phyloP scores from a whole-genome alignment of 2,113 vertebrate genomes.

The Coptodon rendalli region DNA sequence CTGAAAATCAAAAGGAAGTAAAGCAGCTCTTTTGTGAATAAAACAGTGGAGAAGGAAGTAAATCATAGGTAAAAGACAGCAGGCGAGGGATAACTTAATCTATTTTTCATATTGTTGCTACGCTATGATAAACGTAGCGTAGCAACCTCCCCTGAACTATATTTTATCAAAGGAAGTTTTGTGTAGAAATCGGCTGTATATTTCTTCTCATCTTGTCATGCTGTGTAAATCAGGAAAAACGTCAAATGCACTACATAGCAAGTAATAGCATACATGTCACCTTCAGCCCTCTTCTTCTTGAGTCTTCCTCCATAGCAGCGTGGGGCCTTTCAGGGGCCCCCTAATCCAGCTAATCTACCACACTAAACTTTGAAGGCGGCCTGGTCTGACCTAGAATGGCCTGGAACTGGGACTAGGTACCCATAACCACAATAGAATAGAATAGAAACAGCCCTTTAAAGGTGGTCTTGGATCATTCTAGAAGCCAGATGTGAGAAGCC shows the following conservation, averaged over 20 bases:
- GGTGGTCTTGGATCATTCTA: background rate
- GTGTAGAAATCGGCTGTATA: background rate
- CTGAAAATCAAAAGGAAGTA: slow-evolving; percentile 18
- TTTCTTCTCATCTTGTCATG: background rate
- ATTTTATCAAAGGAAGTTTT: background rate
- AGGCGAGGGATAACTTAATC: background rate
- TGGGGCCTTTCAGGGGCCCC: slow-evolving; percentile 86
- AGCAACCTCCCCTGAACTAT: background rate
- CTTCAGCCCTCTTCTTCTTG: slow-evolving; percentile 78
- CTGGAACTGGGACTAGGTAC: slow-evolving; percentile 52
- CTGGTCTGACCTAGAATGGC: slow-evolving; percentile 69
- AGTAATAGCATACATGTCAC: slow-evolving; percentile 79
- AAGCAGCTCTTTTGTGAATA: background rate
- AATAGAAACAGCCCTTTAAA: background rate
- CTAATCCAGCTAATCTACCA: slow-evolving; percentile 95
- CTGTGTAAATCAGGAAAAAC: background rate
- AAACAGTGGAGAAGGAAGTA: background rate
- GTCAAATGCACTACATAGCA: slow-evolving; percentile 54
- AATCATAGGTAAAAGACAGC: background rate
- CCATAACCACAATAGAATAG: slow-evolving; percentile 19
- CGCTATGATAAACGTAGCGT: background rate
- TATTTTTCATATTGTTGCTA: background rate
- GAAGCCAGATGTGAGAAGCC: slow-evolving; percentile 23
- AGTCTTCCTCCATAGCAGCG: slow-evolving; percentile 87
- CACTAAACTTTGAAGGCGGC: slow-evolving; percentile 90